Evolutionary conservation across 2,888 invertebrate genomes (phyloP).

Genomic region (Onthophagus sagittarius): DNA sequence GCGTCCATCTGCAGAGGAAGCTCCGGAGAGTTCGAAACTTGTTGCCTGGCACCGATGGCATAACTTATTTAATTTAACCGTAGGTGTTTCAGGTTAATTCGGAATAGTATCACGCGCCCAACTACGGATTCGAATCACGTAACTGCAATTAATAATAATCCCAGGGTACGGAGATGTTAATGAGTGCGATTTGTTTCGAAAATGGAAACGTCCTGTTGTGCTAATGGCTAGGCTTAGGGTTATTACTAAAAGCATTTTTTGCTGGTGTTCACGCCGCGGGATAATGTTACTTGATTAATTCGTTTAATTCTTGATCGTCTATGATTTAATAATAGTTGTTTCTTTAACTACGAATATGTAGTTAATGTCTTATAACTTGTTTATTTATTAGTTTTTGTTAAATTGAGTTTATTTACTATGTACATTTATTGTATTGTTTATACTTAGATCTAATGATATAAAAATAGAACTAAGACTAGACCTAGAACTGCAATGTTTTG

Average conservation of each 20-base stretch:
- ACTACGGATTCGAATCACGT: background rate
- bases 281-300: background rate
- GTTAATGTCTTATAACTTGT: too few species aligned
- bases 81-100: constrained; percentile 7
- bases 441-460: too few species aligned
- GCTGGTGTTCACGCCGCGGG: background rate
- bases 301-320: background rate
- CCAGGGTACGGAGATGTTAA: background rate
- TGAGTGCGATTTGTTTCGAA: background rate
- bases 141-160: background rate
- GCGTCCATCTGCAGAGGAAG: background rate
- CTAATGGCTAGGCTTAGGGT: background rate
- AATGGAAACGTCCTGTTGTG: background rate
- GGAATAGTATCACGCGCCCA: constrained; percentile 10
- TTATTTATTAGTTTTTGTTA: too few species aligned
- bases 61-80: background rate
- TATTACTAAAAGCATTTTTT: background rate
- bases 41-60: background rate
- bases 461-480: too few species aligned
- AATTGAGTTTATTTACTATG: too few species aligned
- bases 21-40: background rate
- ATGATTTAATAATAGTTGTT: too few species aligned
- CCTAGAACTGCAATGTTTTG: too few species aligned
- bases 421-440: too few species aligned
- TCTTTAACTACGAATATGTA: too few species aligned